These are phyloP conservation scores for Mellilla xanthometata DNA, from an alignment of 2,888 invertebrate species.

Conservation along the genomic window DNA sequence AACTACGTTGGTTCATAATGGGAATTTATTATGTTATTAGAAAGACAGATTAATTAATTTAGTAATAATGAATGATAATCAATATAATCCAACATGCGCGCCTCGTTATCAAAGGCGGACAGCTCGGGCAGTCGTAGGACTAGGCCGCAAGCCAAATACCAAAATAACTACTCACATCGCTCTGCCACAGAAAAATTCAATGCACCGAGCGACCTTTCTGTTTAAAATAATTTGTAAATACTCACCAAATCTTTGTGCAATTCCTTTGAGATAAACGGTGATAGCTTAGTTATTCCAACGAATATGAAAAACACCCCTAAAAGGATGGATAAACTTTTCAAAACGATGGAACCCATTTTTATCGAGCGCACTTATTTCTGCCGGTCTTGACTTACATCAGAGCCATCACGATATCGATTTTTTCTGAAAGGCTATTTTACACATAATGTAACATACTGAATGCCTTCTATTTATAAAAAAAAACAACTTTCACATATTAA, in stretches of 20 bases:
- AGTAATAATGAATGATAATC: conserved; percentile 7
- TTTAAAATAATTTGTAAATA: conserved; percentile 29
- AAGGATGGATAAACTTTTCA: conserved; percentile 94
- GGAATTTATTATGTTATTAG: too few relatives aligned
- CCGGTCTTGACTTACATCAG: conserved; percentile 41
- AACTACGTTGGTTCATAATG: too few relatives aligned
- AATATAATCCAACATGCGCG: conserved; percentile 26
- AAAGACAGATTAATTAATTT: too few relatives aligned
- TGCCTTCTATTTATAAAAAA: conserved; percentile 2
- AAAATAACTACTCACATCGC: conserved; percentile 75
- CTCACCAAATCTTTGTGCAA: conserved; percentile 98
- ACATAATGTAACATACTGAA: conserved; percentile 14
- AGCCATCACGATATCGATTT: conserved; percentile 29
- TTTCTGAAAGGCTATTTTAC: conserved; percentile 13
- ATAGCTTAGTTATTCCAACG: conserved; percentile 95
- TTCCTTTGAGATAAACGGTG: conserved; percentile 96
- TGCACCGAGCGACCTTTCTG: conserved; percentile 66
- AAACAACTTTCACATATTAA: conserved; percentile 21
- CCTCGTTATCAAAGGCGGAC: conserved; percentile 60
- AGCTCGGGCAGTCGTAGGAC: conserved; percentile 60
- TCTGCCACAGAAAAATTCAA: conserved; percentile 68
- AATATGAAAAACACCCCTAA: conserved; percentile 97
- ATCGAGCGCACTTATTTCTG: conserved; percentile 27
- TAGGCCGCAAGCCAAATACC: conserved; percentile 80
- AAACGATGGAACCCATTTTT: conserved; percentile 87